These are phyloP conservation scores for Pseudonaja textilis DNA, from an alignment of 2,113 vertebrate species.

Conservation along the genomic window DNA sequence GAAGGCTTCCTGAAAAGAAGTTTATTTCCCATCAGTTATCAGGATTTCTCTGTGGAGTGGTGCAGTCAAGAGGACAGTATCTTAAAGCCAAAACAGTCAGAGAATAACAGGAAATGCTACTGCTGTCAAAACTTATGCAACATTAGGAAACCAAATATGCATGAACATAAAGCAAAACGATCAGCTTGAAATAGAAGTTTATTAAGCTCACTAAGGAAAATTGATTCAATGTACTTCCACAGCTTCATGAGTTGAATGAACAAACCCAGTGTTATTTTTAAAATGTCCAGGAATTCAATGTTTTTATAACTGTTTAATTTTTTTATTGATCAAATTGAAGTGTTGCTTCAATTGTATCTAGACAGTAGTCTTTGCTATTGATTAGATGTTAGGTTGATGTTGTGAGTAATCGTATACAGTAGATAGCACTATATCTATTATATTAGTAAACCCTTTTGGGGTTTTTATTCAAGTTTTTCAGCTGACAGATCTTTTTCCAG, in stretches of 20 bases:
- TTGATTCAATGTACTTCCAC: neutral
- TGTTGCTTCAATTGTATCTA: neutral
- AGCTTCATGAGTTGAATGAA: neutral
- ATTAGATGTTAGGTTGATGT: neutral
- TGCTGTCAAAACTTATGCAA: neutral
- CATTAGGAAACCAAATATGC: neutral
- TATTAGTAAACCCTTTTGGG: neutral
- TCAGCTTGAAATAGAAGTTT: neutral
- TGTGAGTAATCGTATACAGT: neutral
- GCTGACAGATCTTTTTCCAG: neutral
- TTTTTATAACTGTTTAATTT: neutral
- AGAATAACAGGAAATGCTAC: neutral
- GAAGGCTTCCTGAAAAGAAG: neutral
- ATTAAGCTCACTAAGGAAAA: neutral
- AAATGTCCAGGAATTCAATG: neutral
- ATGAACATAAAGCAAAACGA: neutral
- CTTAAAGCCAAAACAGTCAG: neutral
- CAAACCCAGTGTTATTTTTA: neutral
- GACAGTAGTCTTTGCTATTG: neutral
- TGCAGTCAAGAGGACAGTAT: neutral
- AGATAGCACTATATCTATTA: neutral
- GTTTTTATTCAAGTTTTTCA: neutral
- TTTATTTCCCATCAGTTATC: neutral
- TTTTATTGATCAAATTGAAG: neutral
- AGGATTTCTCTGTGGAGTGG: neutral